Evolutionary conservation across 2,797 vertebrate species (phyloP).

Genomic region (Myotis vivesi): DNA sequence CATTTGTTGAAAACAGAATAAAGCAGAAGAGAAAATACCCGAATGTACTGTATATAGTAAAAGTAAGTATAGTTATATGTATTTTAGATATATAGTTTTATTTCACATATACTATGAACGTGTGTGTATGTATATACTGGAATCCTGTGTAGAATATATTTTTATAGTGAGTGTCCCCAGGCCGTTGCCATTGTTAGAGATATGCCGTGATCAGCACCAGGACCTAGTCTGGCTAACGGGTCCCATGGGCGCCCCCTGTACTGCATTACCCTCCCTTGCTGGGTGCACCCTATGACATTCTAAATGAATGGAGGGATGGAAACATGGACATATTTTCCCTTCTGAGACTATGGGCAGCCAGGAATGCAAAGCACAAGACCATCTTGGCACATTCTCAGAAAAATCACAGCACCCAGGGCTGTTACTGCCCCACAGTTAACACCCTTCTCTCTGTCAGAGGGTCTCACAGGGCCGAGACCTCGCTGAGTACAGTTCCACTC

Average conservation of each 20-base stretch:
- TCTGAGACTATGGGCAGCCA: neutral
- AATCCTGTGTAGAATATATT: neutral
- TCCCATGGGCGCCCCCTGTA: neutral
- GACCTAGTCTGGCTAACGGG: neutral
- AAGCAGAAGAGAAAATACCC: conserved; percentile 2
- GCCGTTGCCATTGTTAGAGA: neutral
- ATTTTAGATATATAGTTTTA: neutral
- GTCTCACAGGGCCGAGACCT: neutral
- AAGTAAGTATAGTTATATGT: neutral
- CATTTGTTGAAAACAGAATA: neutral
- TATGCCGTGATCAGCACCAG: neutral
- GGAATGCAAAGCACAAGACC: neutral
- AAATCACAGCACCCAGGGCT: neutral
- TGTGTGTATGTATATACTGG: neutral
- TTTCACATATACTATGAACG: neutral
- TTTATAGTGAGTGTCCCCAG: neutral
- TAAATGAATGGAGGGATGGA: neutral
- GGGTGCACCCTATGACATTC: accelerated
- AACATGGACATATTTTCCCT: neutral
- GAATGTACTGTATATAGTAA: neutral
- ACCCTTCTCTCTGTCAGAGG: neutral
- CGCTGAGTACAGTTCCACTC: neutral
- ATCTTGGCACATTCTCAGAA: neutral
- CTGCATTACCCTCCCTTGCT: neutral
- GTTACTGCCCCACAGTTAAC: accelerated